phyloP scores from a whole-genome alignment of 2,888 invertebrate species.

The Apamea anceps region DNA sequence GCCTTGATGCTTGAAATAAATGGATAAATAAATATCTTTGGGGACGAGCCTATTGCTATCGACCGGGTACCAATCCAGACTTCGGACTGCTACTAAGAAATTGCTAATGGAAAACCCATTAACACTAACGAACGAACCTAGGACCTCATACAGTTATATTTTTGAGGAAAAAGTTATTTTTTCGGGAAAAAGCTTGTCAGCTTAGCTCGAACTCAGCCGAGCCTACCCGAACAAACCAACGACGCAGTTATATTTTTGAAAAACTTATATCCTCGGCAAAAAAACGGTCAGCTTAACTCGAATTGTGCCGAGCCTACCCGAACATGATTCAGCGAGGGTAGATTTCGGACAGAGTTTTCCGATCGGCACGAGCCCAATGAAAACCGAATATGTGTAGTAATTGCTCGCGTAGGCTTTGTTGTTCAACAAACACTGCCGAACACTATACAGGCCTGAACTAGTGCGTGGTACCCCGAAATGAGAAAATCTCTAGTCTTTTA shows the following conservation, averaged over 20 bases:
- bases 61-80: neutral
- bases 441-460: neutral
- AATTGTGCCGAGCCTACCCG: neutral
- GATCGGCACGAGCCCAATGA: neutral
- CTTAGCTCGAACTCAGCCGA: no score
- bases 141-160: no score
- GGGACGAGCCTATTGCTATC: neutral
- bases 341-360: neutral
- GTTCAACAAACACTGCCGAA: neutral
- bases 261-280: neutral
- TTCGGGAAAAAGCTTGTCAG: no score
- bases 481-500: neutral
- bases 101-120: no score
- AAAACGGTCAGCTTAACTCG: neutral
- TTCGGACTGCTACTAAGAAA: neutral
- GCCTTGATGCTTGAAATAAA: no score
- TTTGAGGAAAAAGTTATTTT: no score
- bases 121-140: no score
- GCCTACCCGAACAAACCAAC: no score
- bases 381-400: neutral
- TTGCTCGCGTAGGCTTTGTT: neutral
- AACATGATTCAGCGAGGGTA: neutral
- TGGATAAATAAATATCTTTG: no score
- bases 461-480: neutral
- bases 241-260: neutral